Conservation (phyloP, 1,140 invertebrate species). For the Cardiocondyla obscurior region DNA sequence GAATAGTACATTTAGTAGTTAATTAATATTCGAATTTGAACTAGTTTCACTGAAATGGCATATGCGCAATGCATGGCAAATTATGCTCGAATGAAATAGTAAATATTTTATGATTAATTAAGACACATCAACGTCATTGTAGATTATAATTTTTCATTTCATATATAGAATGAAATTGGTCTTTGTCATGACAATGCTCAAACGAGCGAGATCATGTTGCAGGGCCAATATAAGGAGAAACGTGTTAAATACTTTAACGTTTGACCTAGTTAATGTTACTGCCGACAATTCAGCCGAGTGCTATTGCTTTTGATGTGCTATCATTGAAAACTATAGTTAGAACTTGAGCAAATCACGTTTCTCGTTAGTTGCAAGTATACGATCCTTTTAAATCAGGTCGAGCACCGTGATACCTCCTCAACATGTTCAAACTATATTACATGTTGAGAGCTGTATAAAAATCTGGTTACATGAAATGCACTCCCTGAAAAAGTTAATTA, state of each 20-base stretch:
- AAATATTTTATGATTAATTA: slow-evolving; percentile 35
- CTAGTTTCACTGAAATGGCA: background rate
- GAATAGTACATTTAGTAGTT: slow-evolving; percentile 3
- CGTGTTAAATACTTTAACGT: slow-evolving; percentile 25
- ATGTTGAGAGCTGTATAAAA: background rate
- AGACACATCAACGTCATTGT: background rate
- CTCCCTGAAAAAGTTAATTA: background rate
- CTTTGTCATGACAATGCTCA: background rate
- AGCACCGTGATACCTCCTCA: background rate
- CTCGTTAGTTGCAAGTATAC: background rate
- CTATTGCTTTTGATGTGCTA: slow-evolving; percentile 1
- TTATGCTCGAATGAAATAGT: background rate
- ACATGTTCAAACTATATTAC: background rate
- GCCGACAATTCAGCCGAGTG: background rate
- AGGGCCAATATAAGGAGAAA: background rate
- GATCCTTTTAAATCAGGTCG: slow-evolving; percentile 21
- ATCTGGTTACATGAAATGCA: background rate
- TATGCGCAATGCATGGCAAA: slow-evolving; percentile 6
- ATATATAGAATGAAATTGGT: background rate
- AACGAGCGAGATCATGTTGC: background rate
- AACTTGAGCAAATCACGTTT: slow-evolving; percentile 21
- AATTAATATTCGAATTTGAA: slow-evolving; percentile 34
- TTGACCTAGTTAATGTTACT: slow-evolving; percentile 40
- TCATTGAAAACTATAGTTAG: slow-evolving; percentile 42
- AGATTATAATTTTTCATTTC: background rate